Evolutionary conservation across 1,140 invertebrate genomes (phyloP).

Genomic region (Hydropsyche tenuis): DNA sequence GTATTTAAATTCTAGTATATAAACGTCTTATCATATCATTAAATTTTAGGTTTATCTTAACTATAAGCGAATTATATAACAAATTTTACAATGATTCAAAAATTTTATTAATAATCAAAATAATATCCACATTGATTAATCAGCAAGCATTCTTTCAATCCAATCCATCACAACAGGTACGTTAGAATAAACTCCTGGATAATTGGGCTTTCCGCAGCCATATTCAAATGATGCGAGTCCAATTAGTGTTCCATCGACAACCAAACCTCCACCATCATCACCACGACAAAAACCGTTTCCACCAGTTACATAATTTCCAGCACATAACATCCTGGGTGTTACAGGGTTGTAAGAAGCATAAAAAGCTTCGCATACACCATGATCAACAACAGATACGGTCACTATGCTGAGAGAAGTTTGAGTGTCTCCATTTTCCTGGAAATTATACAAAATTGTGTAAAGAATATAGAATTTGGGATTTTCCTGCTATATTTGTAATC

Average conservation of each 20-base stretch:
- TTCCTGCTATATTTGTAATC: not conserved
- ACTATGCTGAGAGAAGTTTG: not conserved
- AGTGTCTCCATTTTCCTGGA: not conserved
- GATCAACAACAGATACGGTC: not conserved
- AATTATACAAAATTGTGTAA: no score
- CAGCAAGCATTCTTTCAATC: not conserved
- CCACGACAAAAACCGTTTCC: not conserved
- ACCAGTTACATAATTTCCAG: not conserved
- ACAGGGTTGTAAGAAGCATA: not conserved
- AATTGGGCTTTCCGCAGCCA: not conserved
- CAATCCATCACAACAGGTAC: not conserved
- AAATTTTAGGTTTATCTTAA: no score
- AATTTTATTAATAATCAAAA: no score
- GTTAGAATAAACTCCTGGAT: not conserved
- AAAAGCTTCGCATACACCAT: not conserved
- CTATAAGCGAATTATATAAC: no score
- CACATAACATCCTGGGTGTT: conserved; percentile 5
- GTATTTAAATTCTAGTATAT: no score
- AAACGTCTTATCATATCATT: no score
- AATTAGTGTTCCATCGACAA: not conserved
- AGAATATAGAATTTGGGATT: no score
- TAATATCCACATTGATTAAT: no score
- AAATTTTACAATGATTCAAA: no score
- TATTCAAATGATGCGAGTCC: not conserved
- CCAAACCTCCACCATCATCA: not conserved